Evolutionary conservation across 2,797 vertebrate genomes (phyloP).

Genomic region (Myiotriccus ornatus): DNA sequence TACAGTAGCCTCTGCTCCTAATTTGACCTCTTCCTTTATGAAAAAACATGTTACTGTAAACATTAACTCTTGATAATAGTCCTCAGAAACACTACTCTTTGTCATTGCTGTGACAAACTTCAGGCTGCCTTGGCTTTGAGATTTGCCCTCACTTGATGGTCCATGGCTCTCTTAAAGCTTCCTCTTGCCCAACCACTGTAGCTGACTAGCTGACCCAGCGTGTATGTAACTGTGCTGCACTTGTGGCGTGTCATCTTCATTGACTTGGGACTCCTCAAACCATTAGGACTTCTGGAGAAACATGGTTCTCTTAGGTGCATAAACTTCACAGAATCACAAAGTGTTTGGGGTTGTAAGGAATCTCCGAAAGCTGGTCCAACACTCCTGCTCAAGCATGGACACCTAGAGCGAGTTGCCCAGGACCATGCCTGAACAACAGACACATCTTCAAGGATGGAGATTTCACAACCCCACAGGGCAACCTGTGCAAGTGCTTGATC

Average conservation of each 20-base stretch:
- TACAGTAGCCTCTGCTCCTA: neutral
- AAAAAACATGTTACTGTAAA: slow-evolving; percentile 26
- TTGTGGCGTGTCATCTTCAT: neutral
- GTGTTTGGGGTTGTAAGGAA: neutral
- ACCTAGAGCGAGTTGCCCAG: neutral
- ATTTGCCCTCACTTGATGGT: neutral
- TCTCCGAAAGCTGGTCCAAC: neutral
- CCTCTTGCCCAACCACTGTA: neutral
- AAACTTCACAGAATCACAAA: neutral
- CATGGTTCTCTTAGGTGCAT: fast-evolving
- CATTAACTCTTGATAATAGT: neutral
- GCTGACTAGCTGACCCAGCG: fast-evolving
- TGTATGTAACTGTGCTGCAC: neutral
- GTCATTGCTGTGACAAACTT: neutral
- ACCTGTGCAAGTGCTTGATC: neutral
- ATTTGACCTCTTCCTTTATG: slow-evolving; percentile 21
- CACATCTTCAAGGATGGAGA: neutral
- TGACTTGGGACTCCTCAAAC: neutral
- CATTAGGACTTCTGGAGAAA: neutral
- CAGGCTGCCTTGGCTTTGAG: neutral
- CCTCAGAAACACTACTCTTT: neutral
- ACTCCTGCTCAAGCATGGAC: neutral
- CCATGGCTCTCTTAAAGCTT: neutral
- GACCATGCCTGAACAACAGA: fast-evolving
- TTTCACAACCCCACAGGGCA: neutral